phyloP scores from a whole-genome alignment of 2,113 vertebrate species.

The Cyrtonyx montezumae region DNA sequence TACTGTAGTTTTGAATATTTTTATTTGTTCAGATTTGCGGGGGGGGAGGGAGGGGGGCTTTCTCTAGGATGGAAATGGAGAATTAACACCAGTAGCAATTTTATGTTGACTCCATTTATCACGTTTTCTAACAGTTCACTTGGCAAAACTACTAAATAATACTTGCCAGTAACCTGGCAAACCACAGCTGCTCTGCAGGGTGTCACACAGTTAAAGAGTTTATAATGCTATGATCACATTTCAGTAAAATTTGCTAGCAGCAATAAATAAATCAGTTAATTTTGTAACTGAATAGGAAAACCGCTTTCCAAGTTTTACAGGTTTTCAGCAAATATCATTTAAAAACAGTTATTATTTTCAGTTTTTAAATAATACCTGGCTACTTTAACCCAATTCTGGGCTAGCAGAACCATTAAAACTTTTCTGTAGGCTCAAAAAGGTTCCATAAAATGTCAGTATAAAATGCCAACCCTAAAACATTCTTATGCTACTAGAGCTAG shows the following conservation, averaged over 20 bases:
- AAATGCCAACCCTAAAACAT: neutral
- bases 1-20: constrained; percentile 76
- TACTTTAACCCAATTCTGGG: neutral
- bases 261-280: neutral
- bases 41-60: neutral
- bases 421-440: constrained; percentile 1
- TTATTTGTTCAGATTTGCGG: constrained; percentile 71
- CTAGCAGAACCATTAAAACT: neutral
- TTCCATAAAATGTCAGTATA: constrained; percentile 10
- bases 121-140: neutral
- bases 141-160: constrained; percentile 22
- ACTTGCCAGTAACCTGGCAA: neutral
- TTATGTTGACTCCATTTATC: neutral
- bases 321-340: neutral
- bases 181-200: neutral
- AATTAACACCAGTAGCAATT: constrained; percentile 17
- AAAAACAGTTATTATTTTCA: constrained; percentile 10
- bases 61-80: constrained; percentile 26
- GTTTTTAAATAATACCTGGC: neutral
- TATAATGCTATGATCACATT: neutral
- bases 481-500: neutral
- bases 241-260: neutral
- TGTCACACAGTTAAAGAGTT: neutral
- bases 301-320: neutral
- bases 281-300: neutral